These are phyloP conservation scores for Phasia obesa DNA, from an alignment of 2,888 invertebrate species.

Conservation along the genomic window DNA sequence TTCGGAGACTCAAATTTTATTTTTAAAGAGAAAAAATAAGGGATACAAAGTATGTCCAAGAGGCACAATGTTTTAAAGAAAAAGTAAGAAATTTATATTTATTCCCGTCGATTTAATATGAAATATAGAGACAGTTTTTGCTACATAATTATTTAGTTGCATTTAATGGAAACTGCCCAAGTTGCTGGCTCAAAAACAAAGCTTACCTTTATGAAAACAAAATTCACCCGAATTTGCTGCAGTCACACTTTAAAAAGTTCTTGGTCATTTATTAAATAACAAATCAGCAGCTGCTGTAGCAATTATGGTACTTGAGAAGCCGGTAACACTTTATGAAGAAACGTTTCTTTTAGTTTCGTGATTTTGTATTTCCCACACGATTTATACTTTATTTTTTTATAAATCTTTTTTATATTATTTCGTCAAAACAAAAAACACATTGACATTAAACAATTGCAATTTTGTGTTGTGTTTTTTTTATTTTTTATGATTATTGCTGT, in stretches of 20 bases:
- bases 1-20: too few relatives aligned
- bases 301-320: conserved; percentile 22
- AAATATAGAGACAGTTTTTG: too few relatives aligned
- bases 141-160: too few relatives aligned
- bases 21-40: too few relatives aligned
- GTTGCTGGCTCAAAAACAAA: neutral
- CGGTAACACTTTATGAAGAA: conserved; percentile 44
- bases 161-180: neutral
- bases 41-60: too few relatives aligned
- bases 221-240: conserved; percentile 2
- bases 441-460: conserved; percentile 34
- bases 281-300: neutral
- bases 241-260: conserved; percentile 24
- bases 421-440: conserved; percentile 11
- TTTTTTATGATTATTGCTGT: neutral
- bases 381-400: conserved; percentile 10
- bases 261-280: conserved; percentile 20
- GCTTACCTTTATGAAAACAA: conserved; percentile 27
- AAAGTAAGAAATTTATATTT: too few relatives aligned
- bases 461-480: conserved; percentile 14
- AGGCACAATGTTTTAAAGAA: too few relatives aligned
- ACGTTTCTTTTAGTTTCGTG: neutral
- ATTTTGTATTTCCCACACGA: conserved; percentile 33
- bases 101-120: too few relatives aligned
- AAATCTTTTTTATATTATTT: neutral